These are phyloP conservation scores for Hedya salicella DNA, from an alignment of 2,888 invertebrate genomes.

Conservation along the genomic window DNA sequence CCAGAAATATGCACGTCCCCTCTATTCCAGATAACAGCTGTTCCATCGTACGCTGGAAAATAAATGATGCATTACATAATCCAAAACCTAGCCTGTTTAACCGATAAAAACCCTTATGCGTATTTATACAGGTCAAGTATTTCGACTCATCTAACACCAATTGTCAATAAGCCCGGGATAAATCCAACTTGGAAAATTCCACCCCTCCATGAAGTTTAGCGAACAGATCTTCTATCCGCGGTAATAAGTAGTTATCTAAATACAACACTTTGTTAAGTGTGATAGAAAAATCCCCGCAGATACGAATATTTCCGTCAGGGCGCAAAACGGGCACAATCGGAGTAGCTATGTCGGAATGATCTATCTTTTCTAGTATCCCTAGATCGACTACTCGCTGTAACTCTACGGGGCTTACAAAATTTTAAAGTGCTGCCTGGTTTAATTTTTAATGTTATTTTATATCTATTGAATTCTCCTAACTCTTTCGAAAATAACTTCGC, in stretches of 20 bases:
- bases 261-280: slow-evolving; percentile 40
- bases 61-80: slow-evolving; percentile 9
- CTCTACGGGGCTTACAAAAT: slow-evolving; percentile 44
- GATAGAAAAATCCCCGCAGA: slow-evolving; percentile 45
- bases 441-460: slow-evolving; percentile 41
- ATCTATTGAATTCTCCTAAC: slow-evolving; percentile 42
- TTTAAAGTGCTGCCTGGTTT: slow-evolving; percentile 33
- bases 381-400: slow-evolving; percentile 38
- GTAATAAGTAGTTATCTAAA: slow-evolving; percentile 47
- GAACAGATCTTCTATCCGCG: slow-evolving; percentile 46
- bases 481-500: slow-evolving; percentile 37
- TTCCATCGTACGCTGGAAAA: slow-evolving; percentile 33
- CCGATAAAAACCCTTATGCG: slow-evolving; percentile 16
- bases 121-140: slow-evolving; percentile 23
- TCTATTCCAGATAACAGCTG: slow-evolving; percentile 24
- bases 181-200: slow-evolving; percentile 28
- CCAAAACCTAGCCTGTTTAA: slow-evolving; percentile 28
- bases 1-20: slow-evolving; percentile 27
- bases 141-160: slow-evolving; percentile 28
- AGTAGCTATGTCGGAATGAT: slow-evolving; percentile 40
- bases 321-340: slow-evolving; percentile 44
- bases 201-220: slow-evolving; percentile 28
- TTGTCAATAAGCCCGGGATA: slow-evolving; percentile 29
- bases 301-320: slow-evolving; percentile 36
- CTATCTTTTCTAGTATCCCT: slow-evolving; percentile 43